Evolutionary conservation across 2,113 vertebrate genomes (phyloP).

Genomic region (Toxotes jaculatrix): DNA sequence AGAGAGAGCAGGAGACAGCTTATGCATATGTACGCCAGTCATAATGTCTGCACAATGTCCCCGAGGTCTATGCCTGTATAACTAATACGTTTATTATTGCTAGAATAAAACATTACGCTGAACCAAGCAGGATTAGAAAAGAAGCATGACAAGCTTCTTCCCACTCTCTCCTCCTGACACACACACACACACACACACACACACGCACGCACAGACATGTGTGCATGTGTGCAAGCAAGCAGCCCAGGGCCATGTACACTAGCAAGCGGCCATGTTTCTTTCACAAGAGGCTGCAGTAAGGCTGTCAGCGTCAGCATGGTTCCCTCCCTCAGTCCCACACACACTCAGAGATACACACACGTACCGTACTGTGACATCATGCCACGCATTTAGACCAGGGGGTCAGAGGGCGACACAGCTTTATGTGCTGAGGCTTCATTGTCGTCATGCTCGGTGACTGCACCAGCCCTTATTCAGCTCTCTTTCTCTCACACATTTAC

Average conservation of each 20-base stretch:
- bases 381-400: conserved; percentile 63
- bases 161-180: conserved; percentile 42
- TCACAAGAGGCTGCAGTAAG: conserved; percentile 69
- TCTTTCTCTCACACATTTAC: conserved; percentile 26
- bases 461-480: conserved; percentile 54
- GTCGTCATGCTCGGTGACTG: conserved; percentile 55
- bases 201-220: conserved; percentile 18
- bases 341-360: not conserved
- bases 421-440: conserved; percentile 61
- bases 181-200: conserved; percentile 25
- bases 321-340: conserved; percentile 18
- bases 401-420: conserved; percentile 70
- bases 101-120: conserved; percentile 72
- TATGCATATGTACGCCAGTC: conserved; percentile 52
- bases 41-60: conserved; percentile 67
- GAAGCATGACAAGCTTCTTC: conserved; percentile 70
- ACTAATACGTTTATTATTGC: conserved; percentile 76
- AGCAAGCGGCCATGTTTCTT: conserved; percentile 80
- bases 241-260: conserved; percentile 76
- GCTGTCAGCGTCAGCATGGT: conserved; percentile 69
- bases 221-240: conserved; percentile 70
- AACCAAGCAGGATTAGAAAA: conserved; percentile 74
- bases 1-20: conserved; percentile 23
- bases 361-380: conserved; percentile 70
- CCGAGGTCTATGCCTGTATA: conserved; percentile 67